A percentile compares a stretch with the other conserved stretches of the same genome.
Evolutionary conservation across 2,888 invertebrate species (phyloP).

Genomic region (Drosophila acutilabella): DNA sequence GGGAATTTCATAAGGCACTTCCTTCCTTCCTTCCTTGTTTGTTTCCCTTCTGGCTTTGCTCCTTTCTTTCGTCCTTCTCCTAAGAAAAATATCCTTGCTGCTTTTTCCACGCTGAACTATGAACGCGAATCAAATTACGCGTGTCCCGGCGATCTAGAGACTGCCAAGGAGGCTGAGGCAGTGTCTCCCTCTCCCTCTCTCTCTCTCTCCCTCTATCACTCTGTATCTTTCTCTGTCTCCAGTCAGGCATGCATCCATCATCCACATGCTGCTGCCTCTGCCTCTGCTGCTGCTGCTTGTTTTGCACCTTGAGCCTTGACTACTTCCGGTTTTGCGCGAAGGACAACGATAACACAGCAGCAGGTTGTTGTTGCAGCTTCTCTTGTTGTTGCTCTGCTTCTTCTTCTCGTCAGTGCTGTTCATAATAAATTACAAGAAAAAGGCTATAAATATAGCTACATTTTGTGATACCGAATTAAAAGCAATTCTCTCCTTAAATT

Average conservation of each 20-base stretch:
- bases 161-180: not conserved
- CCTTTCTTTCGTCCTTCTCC: not conserved
- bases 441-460: no score
- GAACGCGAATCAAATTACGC: slow-evolving; percentile 76
- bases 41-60: not conserved
- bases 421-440: no score
- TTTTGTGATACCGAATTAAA: no score
- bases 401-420: no score
- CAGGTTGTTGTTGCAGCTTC: slow-evolving; percentile 51
- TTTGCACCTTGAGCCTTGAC: slow-evolving; percentile 78
- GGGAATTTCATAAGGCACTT: slow-evolving; percentile 70
- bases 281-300: slow-evolving; percentile 46
- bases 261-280: slow-evolving; percentile 64
- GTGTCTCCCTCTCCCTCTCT: not conserved
- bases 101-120: slow-evolving; percentile 45
- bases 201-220: slow-evolving; percentile 20
- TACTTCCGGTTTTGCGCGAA: slow-evolving; percentile 77
- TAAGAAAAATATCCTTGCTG: slow-evolving; percentile 17
- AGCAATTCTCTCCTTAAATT: no score
- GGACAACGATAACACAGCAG: slow-evolving; percentile 68
- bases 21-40: slow-evolving; percentile 53
- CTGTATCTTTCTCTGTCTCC: slow-evolving; percentile 29
- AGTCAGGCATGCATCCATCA: slow-evolving; percentile 49
- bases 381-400: slow-evolving; percentile 25
- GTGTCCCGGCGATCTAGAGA: slow-evolving; percentile 21